phyloP scores from a whole-genome alignment of 2,113 vertebrate genomes.

The Hyperoodon ampullatus region DNA sequence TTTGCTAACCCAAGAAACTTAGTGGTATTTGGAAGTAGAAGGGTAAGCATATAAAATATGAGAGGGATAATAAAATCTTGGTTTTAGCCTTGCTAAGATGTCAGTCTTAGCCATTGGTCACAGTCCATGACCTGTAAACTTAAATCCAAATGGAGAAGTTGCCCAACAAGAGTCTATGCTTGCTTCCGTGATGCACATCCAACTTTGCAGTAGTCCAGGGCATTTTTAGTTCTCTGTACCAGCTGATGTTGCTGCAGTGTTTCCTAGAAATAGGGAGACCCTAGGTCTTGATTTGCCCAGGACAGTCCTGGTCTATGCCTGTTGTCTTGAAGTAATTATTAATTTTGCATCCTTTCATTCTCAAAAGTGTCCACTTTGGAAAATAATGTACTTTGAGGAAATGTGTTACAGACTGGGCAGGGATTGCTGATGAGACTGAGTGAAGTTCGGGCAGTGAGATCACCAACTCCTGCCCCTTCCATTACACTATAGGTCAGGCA shows the following conservation, averaged over 20 bases:
- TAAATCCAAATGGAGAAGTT: background rate
- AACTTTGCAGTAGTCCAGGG: background rate
- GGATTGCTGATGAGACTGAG: background rate
- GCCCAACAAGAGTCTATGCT: background rate
- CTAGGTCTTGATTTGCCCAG: background rate
- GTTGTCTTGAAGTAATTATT: background rate
- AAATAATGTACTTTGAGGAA: background rate
- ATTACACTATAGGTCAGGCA: background rate
- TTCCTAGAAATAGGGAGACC: background rate
- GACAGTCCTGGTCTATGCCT: background rate
- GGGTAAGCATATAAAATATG: background rate
- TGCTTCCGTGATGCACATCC: background rate
- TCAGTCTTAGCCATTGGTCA: background rate
- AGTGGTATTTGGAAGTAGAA: conserved; percentile 10
- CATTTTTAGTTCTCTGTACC: background rate
- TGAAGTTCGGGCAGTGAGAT: background rate
- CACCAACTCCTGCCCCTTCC: background rate
- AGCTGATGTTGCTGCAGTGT: background rate
- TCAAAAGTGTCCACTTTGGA: background rate
- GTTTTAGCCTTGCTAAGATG: background rate
- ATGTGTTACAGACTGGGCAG: background rate
- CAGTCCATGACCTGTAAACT: background rate
- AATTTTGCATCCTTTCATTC: background rate
- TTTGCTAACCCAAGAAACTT: background rate
- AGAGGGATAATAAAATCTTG: background rate